A percentile compares a stretch with the other conserved stretches of the same genome.
Evolutionary conservation across 1,140 invertebrate species (phyloP).

Genomic region (Brachionus rubens): DNA sequence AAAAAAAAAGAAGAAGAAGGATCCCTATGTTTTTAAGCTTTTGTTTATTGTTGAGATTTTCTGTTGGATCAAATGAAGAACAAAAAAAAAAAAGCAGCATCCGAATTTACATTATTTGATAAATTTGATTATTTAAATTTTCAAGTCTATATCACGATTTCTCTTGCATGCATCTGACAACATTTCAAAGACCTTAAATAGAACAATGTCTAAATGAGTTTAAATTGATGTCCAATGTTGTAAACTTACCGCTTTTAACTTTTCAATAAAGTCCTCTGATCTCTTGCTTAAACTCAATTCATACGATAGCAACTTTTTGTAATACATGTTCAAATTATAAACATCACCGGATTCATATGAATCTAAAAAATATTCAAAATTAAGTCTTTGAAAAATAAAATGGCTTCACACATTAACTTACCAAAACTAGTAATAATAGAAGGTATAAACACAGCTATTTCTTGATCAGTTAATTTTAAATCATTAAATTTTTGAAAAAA

Average conservation of each 20-base stretch:
- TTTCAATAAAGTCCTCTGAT: not conserved
- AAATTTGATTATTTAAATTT: too few relatives aligned
- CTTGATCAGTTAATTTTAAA: slow-evolving; percentile 21
- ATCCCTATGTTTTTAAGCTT: too few relatives aligned
- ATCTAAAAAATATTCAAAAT: not conserved
- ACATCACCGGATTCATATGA: slow-evolving; percentile 12
- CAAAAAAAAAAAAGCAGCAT: too few relatives aligned
- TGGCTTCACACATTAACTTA: too few relatives aligned
- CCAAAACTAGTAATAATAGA: not conserved
- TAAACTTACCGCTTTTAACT: slow-evolving; percentile 39
- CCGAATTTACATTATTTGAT: too few relatives aligned
- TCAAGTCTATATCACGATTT: not conserved
- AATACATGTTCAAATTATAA: slow-evolving; percentile 8
- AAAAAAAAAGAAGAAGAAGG: too few relatives aligned
- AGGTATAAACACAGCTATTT: slow-evolving; percentile 28
- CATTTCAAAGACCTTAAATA: not conserved
- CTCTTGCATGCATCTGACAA: slow-evolving; percentile 21
- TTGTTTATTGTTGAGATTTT: too few relatives aligned
- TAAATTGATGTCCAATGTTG: not conserved
- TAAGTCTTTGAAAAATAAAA: not conserved
- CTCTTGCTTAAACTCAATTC: slow-evolving; percentile 33
- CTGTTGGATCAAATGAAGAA: too few relatives aligned
- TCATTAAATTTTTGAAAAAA: not conserved
- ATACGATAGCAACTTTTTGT: slow-evolving; percentile 23
- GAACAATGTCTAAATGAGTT: not conserved